Base-by-base conservation (phyloP, 2,113 vertebrate genomes). In the Syrmaticus mikado region DNA sequence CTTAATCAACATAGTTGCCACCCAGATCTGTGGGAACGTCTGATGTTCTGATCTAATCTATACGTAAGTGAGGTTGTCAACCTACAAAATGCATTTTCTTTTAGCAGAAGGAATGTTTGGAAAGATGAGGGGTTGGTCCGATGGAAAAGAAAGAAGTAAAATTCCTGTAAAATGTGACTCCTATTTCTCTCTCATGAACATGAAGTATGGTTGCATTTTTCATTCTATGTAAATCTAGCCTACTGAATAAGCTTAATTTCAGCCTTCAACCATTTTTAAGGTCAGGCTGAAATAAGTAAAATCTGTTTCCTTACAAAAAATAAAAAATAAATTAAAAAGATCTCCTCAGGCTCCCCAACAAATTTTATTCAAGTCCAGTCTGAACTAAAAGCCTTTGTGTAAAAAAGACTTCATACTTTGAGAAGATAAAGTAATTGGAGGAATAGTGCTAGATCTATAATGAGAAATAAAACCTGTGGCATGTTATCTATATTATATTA, bases 21-120 rank as follows among this genome's bases (percentile, higher is more conserved):
- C 90, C 55, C 68, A 91, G 57, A 52, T 90, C 76, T 87, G 65
- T 96, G 90, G 92, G 90, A 96, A 93, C 68, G 75, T 86, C 80
- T 81, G 25, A 62, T 77, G 14, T 40, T 88, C 48, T 48, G 85
- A 88, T 94, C 85, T 85, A 80, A 88, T 92, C 90, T 88, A 10
- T 52, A n/a, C 60, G 6, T 4, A 28, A 81, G 19, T 86, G 85
- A 96, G 46, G 85, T 66, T 94, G 90, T 34, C 34, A 21, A 18
- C 65, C 85, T 71, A 67, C 57, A 71, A 66, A 89, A 57, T 28
- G 10, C 0, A 2, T 55, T 62, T 73, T 48, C 52, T 73, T 93
- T 78, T 73, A 41, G 22, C 32, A 21, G 40, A 58, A n/a, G 36
- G 25, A 48, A 20, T 70, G 4, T 46, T 52, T n/a, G 18, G 67